Evolutionary conservation across 2,113 vertebrate species (phyloP).

Genomic region (Thunnus thynnus): DNA sequence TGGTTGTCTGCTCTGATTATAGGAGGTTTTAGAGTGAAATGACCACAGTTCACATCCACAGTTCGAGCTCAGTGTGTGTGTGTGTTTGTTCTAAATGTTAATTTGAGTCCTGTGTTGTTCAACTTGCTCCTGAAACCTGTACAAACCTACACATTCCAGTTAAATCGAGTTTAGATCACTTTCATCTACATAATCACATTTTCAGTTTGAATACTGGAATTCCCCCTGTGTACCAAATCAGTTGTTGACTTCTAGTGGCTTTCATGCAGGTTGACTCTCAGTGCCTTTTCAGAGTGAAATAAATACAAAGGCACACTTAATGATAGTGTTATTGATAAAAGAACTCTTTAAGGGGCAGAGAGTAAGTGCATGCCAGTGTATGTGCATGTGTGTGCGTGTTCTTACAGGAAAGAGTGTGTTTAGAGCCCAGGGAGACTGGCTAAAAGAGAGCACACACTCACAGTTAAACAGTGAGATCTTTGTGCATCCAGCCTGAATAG

Average conservation of each 20-base stretch:
- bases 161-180: constrained; percentile 13
- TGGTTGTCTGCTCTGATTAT: constrained; percentile 19
- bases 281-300: not conserved
- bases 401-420: constrained; percentile 65
- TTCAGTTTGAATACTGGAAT: constrained; percentile 28
- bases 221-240: not conserved
- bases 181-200: constrained; percentile 12
- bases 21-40: constrained; percentile 11
- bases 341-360: constrained; percentile 5
- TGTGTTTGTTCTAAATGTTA: constrained; percentile 11
- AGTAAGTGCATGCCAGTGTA: constrained; percentile 35
- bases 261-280: not conserved
- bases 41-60: constrained; percentile 1
- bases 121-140: constrained; percentile 7
- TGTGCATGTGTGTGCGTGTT: constrained; percentile 47
- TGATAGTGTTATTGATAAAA: constrained; percentile 33
- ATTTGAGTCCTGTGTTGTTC: constrained; percentile 16
- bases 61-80: not conserved
- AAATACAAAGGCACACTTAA: constrained; percentile 9
- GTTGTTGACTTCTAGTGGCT: too few relatives aligned
- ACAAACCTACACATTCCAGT: constrained; percentile 29
- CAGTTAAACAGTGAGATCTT: constrained; percentile 71
- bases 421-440: constrained; percentile 34
- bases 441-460: constrained; percentile 7
- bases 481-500: constrained; percentile 58